Evolutionary conservation across 2,113 vertebrate genomes (phyloP), one percentile per base, ranked within the genome.

Genomic region (Bagarius yarrelli): DNA sequence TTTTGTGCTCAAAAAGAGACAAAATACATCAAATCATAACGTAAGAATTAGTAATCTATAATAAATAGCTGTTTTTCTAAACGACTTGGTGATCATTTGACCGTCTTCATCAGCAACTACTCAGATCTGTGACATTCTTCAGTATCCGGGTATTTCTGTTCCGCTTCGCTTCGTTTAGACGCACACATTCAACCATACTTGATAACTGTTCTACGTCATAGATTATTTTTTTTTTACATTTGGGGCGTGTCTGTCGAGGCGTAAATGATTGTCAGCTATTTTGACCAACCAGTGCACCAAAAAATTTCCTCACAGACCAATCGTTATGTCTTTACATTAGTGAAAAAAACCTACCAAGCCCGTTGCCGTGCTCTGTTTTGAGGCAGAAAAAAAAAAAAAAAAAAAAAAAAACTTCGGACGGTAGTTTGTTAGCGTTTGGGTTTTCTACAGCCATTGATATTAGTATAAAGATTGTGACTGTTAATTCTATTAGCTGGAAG

Each of bases 401-500:
- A n/a, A 69, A 83, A 83, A 83, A 82, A 79, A 85, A 85, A 83
- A 83, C 76, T 81, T 75, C 75, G 79, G 75, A 86, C 40, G 64
- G 75, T 57, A 63, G 74, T 44, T 66, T 63, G 83, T 81, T 76
- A 82, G 74, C 76, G n/a, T 71, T 70, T 56, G 44, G n/a, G 79
- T 61, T 23, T 56, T 16, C 40, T 55, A 44, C 76, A 76, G 63
- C 21, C 15, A 74, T 34, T 76, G 53, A n/a, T 32, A 52, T 53
- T 67, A 34, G 23, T 18, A 36, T 6, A 8, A 27, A 13, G 64
- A 53, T 27, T 23, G 32, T 55, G 19, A 81, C 50, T 52, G 66
- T 63, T 47, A 59, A 18, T 57, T 9, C 0, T 25, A 8, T 9
- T 47, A 3, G 2, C 16, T 18, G 25, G 21, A 71, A 59, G 66